These are phyloP conservation scores for Vespertilio murinus DNA, from an alignment of 2,797 vertebrate species.

Conservation along the genomic window DNA sequence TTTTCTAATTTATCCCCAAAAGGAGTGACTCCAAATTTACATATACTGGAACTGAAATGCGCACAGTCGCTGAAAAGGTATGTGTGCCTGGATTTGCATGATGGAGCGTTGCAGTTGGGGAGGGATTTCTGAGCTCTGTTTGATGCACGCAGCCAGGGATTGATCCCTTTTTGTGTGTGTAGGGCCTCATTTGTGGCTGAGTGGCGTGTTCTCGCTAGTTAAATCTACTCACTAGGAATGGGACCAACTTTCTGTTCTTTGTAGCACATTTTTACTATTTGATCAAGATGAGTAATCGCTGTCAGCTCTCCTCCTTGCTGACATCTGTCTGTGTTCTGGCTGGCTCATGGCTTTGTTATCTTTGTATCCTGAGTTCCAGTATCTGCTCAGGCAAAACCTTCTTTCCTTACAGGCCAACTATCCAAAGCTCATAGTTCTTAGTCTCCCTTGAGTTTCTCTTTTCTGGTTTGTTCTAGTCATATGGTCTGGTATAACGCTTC, in stretches of 20 bases:
- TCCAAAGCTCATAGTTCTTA: background rate
- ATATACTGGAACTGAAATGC: constrained; percentile 65
- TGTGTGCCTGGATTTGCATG: constrained; percentile 53
- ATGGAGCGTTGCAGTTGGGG: background rate
- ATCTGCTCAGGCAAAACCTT: background rate
- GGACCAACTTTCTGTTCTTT: background rate
- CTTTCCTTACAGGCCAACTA: background rate
- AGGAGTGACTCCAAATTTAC: constrained; percentile 74
- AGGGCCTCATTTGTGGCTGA: background rate
- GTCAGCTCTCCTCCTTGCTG: background rate
- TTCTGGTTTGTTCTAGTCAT: background rate
- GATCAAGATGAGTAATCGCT: background rate
- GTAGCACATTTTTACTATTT: background rate
- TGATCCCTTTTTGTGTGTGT: background rate
- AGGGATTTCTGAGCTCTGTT: background rate
- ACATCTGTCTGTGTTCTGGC: background rate
- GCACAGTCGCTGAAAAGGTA: constrained; percentile 76
- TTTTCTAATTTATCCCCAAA: constrained; percentile 62
- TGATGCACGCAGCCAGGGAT: background rate
- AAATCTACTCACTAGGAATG: background rate
- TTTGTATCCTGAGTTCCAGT: background rate
- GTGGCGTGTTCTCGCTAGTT: background rate
- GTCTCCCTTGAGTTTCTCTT: background rate
- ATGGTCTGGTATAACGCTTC: background rate
- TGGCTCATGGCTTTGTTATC: background rate